phyloP scores from a whole-genome alignment of 2,797 vertebrate genomes.

The Ammospiza maritima region DNA sequence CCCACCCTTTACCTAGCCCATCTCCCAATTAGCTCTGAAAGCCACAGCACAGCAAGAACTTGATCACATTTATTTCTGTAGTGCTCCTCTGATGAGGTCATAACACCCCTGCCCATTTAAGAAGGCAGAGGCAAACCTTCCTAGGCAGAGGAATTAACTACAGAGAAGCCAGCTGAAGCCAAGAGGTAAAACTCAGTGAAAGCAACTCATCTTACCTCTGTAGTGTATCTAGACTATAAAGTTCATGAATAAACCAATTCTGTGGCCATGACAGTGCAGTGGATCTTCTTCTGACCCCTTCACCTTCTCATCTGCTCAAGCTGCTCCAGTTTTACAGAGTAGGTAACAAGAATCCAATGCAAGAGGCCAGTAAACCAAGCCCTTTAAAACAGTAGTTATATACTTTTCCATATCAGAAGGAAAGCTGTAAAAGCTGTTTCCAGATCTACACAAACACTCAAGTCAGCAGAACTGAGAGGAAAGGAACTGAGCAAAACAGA shows the following conservation, averaged over 20 bases:
- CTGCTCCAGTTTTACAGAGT: background rate
- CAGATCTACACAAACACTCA: background rate
- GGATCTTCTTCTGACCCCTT: background rate
- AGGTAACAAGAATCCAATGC: background rate
- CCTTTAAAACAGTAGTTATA: background rate
- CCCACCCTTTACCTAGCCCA: background rate
- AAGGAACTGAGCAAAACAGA: constrained; percentile 23
- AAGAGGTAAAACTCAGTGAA: background rate
- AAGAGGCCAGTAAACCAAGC: background rate
- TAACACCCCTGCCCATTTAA: background rate
- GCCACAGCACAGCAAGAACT: background rate
- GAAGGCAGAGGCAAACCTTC: background rate
- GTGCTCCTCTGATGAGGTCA: background rate
- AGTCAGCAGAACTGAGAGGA: background rate
- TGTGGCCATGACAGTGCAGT: background rate
- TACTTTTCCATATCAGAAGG: background rate
- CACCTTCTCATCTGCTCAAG: background rate
- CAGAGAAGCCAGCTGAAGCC: background rate
- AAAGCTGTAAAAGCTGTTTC: background rate
- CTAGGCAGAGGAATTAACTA: background rate
- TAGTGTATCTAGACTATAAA: background rate
- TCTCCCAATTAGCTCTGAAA: background rate
- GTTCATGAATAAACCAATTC: background rate
- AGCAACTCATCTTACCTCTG: background rate
- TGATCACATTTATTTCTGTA: background rate